Percentiles rank a stretch among this genome's conserved stretches.
phyloP scores from a whole-genome alignment of 92 coral and sea anemone genomes.

The Epizoanthus scotinus region DNA sequence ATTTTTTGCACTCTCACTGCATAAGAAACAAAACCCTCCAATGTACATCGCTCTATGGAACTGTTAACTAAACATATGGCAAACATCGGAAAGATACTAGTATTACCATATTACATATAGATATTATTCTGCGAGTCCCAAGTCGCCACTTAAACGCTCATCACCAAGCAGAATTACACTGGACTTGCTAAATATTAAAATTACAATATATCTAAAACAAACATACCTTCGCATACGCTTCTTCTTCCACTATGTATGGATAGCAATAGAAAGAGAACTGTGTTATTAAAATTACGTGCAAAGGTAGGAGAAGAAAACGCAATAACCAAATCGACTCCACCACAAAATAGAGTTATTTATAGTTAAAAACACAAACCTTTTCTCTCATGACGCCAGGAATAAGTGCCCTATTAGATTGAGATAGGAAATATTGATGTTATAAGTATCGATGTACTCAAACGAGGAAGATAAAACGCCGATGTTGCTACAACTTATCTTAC shows the following conservation, averaged over 20 bases:
- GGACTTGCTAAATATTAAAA: too few relatives aligned
- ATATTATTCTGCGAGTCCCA: too few relatives aligned
- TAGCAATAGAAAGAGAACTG: not conserved
- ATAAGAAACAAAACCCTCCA: too few relatives aligned
- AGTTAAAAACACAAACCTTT: conserved; percentile 5
- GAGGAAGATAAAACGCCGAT: conserved; percentile 1
- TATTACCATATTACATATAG: too few relatives aligned
- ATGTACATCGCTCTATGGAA: too few relatives aligned
- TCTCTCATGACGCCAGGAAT: conserved; percentile 48
- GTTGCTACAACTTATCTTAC: not conserved
- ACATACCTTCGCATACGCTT: conserved; percentile 42
- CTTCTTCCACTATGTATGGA: conserved; percentile 27
- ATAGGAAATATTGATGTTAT: not conserved
- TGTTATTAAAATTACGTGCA: not conserved
- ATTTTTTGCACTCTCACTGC: too few relatives aligned
- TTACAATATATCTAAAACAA: too few relatives aligned
- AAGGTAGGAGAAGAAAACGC: not conserved
- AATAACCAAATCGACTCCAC: not conserved
- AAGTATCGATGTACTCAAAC: conserved; percentile 19
- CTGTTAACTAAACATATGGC: too few relatives aligned
- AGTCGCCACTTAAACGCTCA: too few relatives aligned
- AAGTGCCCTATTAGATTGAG: conserved; percentile 11
- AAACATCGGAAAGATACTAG: too few relatives aligned
- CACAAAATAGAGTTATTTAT: not conserved
- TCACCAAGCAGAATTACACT: too few relatives aligned